phyloP scores from a whole-genome alignment of 2,797 vertebrate species.

The Prunella strophiata region DNA sequence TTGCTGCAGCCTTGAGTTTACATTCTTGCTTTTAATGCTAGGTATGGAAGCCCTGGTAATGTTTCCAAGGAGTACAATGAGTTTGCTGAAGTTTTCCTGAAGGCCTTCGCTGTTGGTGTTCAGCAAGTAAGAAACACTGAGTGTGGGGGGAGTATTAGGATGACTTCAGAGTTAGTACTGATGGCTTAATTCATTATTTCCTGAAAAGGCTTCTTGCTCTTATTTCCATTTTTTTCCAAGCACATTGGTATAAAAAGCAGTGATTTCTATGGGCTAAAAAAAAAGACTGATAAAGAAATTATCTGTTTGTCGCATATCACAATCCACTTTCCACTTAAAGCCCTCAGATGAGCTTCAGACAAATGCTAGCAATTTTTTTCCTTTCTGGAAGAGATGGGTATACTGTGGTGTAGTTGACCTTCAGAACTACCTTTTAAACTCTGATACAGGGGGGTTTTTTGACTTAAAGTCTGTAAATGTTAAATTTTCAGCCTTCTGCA shows the following conservation, averaged over 20 bases:
- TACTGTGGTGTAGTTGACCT: background rate
- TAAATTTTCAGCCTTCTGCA: background rate
- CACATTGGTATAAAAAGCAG: background rate
- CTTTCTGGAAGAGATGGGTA: background rate
- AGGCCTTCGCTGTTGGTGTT: constrained; percentile 94
- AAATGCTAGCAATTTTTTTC: background rate
- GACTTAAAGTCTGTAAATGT: background rate
- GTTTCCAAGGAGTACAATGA: constrained; percentile 99
- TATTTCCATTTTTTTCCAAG: background rate
- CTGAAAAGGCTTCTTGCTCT: background rate
- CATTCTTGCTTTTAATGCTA: constrained; percentile 66
- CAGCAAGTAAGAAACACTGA: constrained; percentile 86
- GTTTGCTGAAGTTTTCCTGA: constrained; percentile 98
- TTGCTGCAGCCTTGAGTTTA: background rate
- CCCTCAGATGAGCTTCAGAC: background rate
- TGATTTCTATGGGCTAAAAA: background rate
- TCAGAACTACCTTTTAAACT: background rate
- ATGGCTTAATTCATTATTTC: background rate
- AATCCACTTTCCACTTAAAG: background rate
- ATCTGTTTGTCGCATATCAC: background rate
- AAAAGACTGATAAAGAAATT: background rate
- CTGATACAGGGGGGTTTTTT: background rate
- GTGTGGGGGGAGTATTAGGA: background rate
- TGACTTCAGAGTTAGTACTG: background rate
- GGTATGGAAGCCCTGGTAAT: constrained; percentile 98